A percentile compares a stretch with the other conserved stretches of the same genome.
Conservation (phyloP, 2,797 vertebrate species). For the Thripadectes ignobilis region DNA sequence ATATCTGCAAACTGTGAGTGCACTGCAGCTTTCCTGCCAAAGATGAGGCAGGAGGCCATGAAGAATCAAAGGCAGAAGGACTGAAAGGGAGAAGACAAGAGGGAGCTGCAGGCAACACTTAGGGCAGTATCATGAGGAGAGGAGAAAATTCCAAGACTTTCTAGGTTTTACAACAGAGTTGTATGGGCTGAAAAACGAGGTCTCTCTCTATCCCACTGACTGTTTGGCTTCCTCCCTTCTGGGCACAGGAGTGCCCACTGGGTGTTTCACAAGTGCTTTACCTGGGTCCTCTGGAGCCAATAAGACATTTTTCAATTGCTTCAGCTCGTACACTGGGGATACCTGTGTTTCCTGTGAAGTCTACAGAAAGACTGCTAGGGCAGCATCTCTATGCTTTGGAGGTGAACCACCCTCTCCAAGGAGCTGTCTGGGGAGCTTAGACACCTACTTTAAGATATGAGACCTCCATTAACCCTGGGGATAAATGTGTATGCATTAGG, state of each 20-base stretch:
- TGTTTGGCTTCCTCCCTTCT: neutral
- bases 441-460: neutral
- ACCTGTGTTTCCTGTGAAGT: neutral
- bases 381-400: neutral
- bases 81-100: neutral
- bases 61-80: neutral
- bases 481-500: rapidly evolving
- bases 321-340: rapidly evolving
- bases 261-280: neutral
- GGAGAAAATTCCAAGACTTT: neutral
- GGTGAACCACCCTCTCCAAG: neutral
- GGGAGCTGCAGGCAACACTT: neutral
- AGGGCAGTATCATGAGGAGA: neutral
- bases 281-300: neutral
- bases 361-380: too few species aligned
- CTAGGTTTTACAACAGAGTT: neutral
- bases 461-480: neutral
- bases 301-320: neutral
- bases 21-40: neutral
- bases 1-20: neutral
- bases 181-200: neutral
- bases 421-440: neutral
- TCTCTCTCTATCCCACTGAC: neutral
- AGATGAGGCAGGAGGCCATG: neutral
- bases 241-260: neutral